Base-by-base conservation (phyloP, 2,888 invertebrate species). In the Phorcus lineatus region DNA sequence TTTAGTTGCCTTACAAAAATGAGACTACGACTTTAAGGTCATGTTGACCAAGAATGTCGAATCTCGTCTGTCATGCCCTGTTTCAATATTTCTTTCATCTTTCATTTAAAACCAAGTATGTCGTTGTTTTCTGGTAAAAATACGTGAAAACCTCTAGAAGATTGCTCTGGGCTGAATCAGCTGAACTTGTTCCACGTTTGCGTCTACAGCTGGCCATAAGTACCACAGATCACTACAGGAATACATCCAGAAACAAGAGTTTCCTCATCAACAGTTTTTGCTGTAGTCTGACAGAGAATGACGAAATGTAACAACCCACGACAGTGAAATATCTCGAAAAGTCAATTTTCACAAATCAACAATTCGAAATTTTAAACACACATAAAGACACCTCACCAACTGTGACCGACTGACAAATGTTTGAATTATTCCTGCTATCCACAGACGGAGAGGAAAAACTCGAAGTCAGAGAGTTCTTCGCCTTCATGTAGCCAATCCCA, bases 401-500 rank as follows among this genome's bases (percentile, higher is more conserved):
- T n/a, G n/a, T 36, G 47, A 47, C 6, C 13, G 7, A 11, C 47
- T 24, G 3, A 2, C 4, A 57, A 11, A 19, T 19, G 57, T 67
- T 19, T 31, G 36, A 36, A 31, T 24, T 66, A 9, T 17, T 67
- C 31, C 67, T 16, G 2, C 85, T 75, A 90, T 54, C 90, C 89
- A 84, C 90, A 90, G 4, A 90, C 85, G n/a, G 88, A 85, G 11
- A 91, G 83, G 76, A 91, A 91, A 81, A 88, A 90, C 57, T 89
- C 87, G 78, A 91, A 90, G 40, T 90, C 90, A 3, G 86, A 85
- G 77, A 90, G 86, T 53, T 84, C 82, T 52, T 91, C 90, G 6
- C 88, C 90, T 53, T 86, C 82, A 66, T 90, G 90, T 13, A 91
- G 79, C 91, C 91, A 91, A n/a, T 90, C 88, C 91, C 91, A 91